Conservation (phyloP, 2,113 vertebrate genomes). For the Albula goreensis region DNA sequence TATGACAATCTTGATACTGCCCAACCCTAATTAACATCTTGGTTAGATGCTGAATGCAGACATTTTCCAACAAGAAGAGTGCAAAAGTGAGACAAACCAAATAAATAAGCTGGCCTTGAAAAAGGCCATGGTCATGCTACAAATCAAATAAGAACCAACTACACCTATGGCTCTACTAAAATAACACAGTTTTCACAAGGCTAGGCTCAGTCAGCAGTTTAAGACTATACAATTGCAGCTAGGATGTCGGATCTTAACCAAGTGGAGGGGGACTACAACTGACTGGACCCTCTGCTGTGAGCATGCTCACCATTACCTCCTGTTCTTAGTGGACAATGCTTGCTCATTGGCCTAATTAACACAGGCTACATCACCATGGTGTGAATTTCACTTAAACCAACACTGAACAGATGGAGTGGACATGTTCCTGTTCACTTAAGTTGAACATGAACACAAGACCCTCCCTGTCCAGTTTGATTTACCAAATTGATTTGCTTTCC, state of each 20-base stretch:
- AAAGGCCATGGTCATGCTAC: background rate
- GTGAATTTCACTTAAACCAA: background rate
- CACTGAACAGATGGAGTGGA: background rate
- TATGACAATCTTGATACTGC: too few relatives aligned
- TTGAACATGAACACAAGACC: background rate
- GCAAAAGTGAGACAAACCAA: background rate
- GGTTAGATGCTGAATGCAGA: background rate
- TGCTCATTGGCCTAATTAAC: background rate
- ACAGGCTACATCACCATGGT: background rate
- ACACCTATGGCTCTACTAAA: background rate
- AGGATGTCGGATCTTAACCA: background rate
- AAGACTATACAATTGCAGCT: background rate
- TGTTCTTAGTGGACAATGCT: background rate
- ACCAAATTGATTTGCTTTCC: background rate
- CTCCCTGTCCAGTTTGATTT: background rate
- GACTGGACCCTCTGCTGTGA: background rate
- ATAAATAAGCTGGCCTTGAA: background rate
- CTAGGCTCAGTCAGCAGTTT: conserved; percentile 11
- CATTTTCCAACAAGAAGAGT: background rate
- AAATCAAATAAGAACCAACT: background rate
- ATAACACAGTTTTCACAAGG: background rate
- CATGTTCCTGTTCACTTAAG: background rate
- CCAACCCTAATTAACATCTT: background rate
- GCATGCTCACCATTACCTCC: background rate
- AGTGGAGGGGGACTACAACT: background rate